Percentiles rank a stretch among this genome's conserved stretches.
Conservation (phyloP, 2,113 vertebrate species). For the Xyliphius kryptos region DNA sequence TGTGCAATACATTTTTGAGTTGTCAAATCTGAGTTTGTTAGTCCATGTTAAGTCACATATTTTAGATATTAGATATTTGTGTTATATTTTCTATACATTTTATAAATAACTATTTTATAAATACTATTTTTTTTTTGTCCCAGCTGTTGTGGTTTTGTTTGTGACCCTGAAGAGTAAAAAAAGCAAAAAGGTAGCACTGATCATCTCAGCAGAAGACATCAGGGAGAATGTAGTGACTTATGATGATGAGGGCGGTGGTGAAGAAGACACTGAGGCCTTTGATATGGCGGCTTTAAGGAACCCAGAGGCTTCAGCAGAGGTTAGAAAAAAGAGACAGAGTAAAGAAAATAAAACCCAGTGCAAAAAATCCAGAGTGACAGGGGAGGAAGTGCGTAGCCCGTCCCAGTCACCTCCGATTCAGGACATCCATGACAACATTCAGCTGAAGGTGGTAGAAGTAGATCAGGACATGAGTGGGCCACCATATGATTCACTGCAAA, state of each 20-base stretch:
- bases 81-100: no score
- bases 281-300: conserved; percentile 90
- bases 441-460: conserved; percentile 84
- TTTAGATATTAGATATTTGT: no score
- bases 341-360: conserved; percentile 67
- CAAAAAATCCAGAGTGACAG: conserved; percentile 49
- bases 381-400: conserved; percentile 51
- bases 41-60: no score
- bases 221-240: conserved; percentile 94
- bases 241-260: conserved; percentile 80
- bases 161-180: conserved; percentile 80
- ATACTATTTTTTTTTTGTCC: no score
- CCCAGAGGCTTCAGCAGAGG: conserved; percentile 78
- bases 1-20: no score
- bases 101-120: no score
- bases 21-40: no score
- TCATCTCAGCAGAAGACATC: conserved; percentile 92
- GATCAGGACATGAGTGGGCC: conserved; percentile 83
- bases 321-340: conserved; percentile 55
- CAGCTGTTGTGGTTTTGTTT: conserved; percentile 92
- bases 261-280: conserved; percentile 83
- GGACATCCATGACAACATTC: conserved; percentile 81
- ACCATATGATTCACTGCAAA: conserved; percentile 95
- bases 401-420: conserved; percentile 63
- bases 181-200: conserved; percentile 87